Conservation (phyloP, 2,113 vertebrate genomes). For the Vanacampus margaritifer region DNA sequence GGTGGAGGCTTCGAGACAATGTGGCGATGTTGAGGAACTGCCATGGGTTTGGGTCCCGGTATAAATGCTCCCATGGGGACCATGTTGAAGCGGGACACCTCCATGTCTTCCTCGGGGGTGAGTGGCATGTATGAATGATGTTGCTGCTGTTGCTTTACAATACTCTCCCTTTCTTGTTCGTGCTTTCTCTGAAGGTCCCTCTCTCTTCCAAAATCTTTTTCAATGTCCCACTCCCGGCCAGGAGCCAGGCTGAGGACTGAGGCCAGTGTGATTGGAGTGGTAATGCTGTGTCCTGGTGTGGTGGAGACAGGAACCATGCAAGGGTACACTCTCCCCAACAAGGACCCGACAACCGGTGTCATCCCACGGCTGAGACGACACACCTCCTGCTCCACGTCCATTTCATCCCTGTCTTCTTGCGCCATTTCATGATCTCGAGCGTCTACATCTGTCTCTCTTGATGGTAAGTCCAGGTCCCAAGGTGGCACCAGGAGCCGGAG, state of each 20-base stretch:
- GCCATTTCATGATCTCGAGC: constrained; percentile 64
- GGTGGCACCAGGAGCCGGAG: constrained; percentile 81
- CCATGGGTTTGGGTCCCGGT: constrained; percentile 60
- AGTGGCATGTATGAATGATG: constrained; percentile 66
- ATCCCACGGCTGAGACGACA: constrained; percentile 76
- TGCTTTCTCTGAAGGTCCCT: constrained; percentile 54
- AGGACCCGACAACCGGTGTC: constrained; percentile 50
- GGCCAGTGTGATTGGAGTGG: constrained; percentile 51
- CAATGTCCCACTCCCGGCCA: constrained; percentile 59
- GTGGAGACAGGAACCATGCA: constrained; percentile 56
- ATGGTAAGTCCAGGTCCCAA: constrained; percentile 75
- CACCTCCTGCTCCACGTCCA: constrained; percentile 77
- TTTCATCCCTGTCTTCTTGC: constrained; percentile 69
- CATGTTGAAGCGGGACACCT: constrained; percentile 75
- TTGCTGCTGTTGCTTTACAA: constrained; percentile 40
- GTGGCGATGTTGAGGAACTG: constrained; percentile 67
- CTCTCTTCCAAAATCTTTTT: constrained; percentile 59
- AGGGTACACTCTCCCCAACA: constrained; percentile 49
- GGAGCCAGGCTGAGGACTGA: constrained; percentile 62
- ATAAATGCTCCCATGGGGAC: constrained; percentile 61
- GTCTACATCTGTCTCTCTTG: constrained; percentile 44
- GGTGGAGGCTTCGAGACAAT: constrained; percentile 74
- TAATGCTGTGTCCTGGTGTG: constrained; percentile 60
- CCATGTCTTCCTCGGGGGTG: constrained; percentile 76
- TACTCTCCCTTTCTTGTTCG: constrained; percentile 59